These are phyloP conservation scores for Sphecodes monilicornis DNA, from an alignment of 2,888 invertebrate species.

Conservation along the genomic window DNA sequence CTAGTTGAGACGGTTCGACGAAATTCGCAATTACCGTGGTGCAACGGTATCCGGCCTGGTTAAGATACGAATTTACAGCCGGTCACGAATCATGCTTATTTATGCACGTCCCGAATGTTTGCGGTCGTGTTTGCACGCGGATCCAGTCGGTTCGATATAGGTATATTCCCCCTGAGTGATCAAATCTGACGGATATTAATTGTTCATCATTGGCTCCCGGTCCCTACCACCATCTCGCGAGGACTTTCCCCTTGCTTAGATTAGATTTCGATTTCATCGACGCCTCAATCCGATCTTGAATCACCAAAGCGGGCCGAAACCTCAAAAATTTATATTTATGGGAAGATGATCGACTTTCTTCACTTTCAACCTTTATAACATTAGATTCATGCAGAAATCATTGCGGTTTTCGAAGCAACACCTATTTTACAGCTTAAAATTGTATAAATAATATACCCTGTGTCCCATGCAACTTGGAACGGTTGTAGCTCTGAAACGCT, in stretches of 20 bases:
- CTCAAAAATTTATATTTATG: not conserved
- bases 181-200: conserved; percentile 9
- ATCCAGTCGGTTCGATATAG: not conserved
- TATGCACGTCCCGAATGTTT: conserved; percentile 40
- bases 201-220: not conserved
- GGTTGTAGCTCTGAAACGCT: too few relatives aligned
- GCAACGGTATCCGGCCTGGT: conserved; percentile 22
- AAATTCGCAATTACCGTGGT: conserved; percentile 29
- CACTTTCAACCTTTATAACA: too few relatives aligned
- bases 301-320: not conserved
- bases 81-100: conserved; percentile 55
- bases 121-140: conserved; percentile 39
- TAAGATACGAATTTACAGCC: conserved; percentile 46
- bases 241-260: not conserved
- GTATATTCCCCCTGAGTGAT: not conserved
- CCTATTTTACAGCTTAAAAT: too few relatives aligned
- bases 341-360: too few relatives aligned
- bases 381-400: too few relatives aligned
- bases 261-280: conserved; percentile 7
- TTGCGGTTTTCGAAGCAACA: too few relatives aligned
- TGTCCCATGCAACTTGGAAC: too few relatives aligned
- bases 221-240: not conserved
- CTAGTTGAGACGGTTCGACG: not conserved
- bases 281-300: not conserved
- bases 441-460: too few relatives aligned